Conservation (phyloP, 2,113 vertebrate species). For the Eudyptes chrysolophus region DNA sequence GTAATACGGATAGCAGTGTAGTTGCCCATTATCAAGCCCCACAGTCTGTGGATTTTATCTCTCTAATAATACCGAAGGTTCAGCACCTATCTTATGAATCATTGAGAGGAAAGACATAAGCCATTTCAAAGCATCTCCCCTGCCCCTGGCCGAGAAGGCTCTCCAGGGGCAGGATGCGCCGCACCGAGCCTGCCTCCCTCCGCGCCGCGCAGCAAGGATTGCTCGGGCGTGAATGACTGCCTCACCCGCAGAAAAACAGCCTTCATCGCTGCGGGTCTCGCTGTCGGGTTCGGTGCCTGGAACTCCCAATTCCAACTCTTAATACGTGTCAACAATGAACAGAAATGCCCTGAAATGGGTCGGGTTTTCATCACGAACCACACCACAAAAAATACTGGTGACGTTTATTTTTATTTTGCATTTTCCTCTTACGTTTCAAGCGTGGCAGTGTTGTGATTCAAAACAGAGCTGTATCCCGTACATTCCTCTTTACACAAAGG, state of each 20-base stretch:
- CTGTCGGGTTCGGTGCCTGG: not conserved
- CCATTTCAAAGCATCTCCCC: not conserved
- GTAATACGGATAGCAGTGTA: constrained; percentile 28
- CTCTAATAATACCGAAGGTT: not conserved
- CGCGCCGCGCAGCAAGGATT: not conserved
- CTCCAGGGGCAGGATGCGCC: not conserved
- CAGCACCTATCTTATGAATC: constrained; percentile 17
- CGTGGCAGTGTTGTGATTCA: not conserved
- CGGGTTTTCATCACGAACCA: not conserved
- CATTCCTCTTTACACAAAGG: not conserved
- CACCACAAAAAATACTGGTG: too few species aligned
- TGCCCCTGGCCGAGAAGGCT: not conserved
- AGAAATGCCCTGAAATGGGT: not conserved
- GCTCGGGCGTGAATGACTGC: not conserved
- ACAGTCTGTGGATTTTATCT: not conserved
- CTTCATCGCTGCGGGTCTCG: not conserved
- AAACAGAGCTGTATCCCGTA: rapidly evolving
- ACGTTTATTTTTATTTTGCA: not conserved
- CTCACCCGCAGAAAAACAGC: not conserved
- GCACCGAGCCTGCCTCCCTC: not conserved
- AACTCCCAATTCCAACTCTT: not conserved
- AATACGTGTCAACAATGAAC: rapidly evolving
- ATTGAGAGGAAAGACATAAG: not conserved
- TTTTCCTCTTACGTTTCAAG: not conserved
- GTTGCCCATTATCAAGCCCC: constrained; percentile 7